Evolutionary conservation across 2,888 invertebrate genomes (phyloP), one percentile per base, ranked within the genome.

Genomic region (Yponomeuta cagnagella): DNA sequence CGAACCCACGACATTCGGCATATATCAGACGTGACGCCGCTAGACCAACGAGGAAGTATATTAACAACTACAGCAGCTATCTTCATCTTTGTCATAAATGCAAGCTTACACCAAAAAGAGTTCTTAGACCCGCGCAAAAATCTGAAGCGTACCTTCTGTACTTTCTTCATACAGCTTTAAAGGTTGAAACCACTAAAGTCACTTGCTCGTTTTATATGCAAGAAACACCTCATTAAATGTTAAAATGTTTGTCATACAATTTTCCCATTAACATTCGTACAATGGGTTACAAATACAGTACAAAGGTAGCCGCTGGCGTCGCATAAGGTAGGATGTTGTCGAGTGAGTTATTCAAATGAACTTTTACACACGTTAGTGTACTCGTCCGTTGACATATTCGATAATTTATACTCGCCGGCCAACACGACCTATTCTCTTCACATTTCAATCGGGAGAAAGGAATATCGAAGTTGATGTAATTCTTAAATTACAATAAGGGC

Each of bases 171-270:
- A 1, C 43, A 8, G 6, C 48, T 74, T 75, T 76, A 77, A 79
- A 58, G 52, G 52, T 15, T 15, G 52, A 58, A 58, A 58, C 52
- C 15, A 58, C 52, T 58, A 58, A 43, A 58, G 52, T 58, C 52
- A 58, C 52, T 15, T 79, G 78, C 77, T 78, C 80, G 48, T 83
- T 83, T 58, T 83, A 83, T 79, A 83, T 83, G 79, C 82, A 80
- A 74, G 79, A 78, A 82, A 84, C 83, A 86, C 83, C 85, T 87
- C 84, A 85, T 87, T 85, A 86, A 85, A 82, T 77, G 82, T 82
- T 82, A 82, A 64, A 48, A 65, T 65, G 70, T 65, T 65, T 70
- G 81, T 83, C 80, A 80, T 84, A 83, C 82, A 82, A 82, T 82
- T 82, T 81, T 73, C 73, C 69, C 76, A 76, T 77, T 75, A 74